phyloP scores from a whole-genome alignment of 2,797 vertebrate genomes.

The Ara ararauna region DNA sequence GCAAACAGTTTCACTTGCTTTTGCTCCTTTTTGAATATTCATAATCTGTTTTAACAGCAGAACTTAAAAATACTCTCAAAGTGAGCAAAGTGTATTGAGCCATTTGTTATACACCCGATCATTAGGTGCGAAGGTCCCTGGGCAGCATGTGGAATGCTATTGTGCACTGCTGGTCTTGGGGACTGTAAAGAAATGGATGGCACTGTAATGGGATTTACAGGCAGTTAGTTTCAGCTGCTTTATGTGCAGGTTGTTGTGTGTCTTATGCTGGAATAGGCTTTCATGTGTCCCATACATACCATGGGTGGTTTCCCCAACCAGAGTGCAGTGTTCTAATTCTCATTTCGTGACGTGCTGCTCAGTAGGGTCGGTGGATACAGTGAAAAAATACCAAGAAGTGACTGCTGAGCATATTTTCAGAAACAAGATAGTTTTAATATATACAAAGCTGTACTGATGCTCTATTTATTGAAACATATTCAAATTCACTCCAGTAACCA shows the following conservation, averaged over 20 bases:
- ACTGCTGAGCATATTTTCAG: not conserved
- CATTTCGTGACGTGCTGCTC: not conserved
- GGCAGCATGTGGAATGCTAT: not conserved
- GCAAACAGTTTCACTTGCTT: not conserved
- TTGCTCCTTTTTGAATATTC: not conserved
- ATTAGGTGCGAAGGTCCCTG: not conserved
- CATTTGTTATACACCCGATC: not conserved
- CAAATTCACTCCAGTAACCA: conserved; percentile 81
- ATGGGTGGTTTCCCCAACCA: not conserved
- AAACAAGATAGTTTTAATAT: conserved; percentile 77
- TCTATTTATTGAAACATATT: conserved; percentile 62
- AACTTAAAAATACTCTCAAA: not conserved
- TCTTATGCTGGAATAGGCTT: not conserved
- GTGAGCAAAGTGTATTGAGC: not conserved
- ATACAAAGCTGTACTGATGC: conserved; percentile 79
- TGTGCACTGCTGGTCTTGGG: not conserved
- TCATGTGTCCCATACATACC: not conserved
- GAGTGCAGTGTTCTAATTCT: not conserved
- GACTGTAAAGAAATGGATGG: not conserved
- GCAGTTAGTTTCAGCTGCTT: not conserved
- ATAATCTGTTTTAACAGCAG: not conserved
- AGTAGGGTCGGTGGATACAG: not conserved
- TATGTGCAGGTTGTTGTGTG: not conserved
- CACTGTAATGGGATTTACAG: not conserved
- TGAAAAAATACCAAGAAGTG: not conserved